These are phyloP conservation scores for Kryptolebias ocellatus DNA, from an alignment of 2,797 vertebrate genomes.

Conservation along the genomic window DNA sequence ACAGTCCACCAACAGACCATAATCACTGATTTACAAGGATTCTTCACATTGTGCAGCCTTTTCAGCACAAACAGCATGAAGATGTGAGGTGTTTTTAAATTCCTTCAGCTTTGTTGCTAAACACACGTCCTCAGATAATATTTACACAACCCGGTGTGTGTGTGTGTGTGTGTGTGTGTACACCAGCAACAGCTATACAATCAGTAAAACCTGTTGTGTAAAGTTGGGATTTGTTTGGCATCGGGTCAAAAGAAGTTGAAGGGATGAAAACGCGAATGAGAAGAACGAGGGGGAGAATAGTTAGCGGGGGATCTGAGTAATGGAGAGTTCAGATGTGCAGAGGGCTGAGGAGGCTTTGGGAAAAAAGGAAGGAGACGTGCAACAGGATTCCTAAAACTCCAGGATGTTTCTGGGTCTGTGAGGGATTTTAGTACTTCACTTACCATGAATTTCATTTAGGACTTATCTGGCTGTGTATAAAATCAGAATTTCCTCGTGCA, in stretches of 20 bases:
- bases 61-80: slow-evolving; percentile 21
- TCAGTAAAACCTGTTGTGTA: slow-evolving; percentile 36
- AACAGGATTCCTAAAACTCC: background rate
- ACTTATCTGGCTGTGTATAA: too few species aligned
- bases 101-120: too few species aligned
- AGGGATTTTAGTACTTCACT: too few species aligned
- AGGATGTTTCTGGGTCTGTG: background rate
- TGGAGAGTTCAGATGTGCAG: slow-evolving; percentile 44
- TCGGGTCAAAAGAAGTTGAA: background rate
- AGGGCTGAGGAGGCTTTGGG: slow-evolving; percentile 5
- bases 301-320: slow-evolving; percentile 26
- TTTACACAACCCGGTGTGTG: background rate
- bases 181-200: slow-evolving; percentile 21
- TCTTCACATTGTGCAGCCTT: slow-evolving; percentile 2
- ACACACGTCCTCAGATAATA: background rate
- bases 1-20: background rate
- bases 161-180: slow-evolving; percentile 27
- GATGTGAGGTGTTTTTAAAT: background rate
- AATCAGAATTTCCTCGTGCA: too few species aligned
- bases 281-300: slow-evolving; percentile 4
- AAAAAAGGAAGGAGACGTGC: background rate
- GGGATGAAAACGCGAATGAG: background rate
- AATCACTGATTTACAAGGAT: background rate
- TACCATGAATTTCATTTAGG: background rate
- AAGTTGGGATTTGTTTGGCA: slow-evolving; percentile 24